These are phyloP conservation scores for Zelostemma sp. DNA, from an alignment of 1,140 invertebrate genomes.

Conservation along the genomic window DNA sequence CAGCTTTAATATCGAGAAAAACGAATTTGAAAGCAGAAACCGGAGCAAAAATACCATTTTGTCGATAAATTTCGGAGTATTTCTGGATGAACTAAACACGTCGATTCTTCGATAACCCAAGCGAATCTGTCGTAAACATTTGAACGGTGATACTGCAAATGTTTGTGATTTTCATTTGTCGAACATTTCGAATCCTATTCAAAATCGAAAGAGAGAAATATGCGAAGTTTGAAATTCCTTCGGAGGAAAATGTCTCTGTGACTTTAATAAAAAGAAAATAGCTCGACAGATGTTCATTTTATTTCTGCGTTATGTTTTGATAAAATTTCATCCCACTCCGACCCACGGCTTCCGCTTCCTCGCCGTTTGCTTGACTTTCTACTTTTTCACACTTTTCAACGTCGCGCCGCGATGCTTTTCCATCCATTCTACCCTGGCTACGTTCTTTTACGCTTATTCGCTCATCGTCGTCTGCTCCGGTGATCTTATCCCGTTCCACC, in stretches of 20 bases:
- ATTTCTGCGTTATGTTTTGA: conserved; percentile 31
- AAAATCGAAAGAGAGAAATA: neutral
- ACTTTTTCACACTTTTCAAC: conserved; percentile 15
- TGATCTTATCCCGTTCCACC: conserved; percentile 6
- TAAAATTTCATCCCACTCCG: conserved; percentile 22
- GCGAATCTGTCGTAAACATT: neutral
- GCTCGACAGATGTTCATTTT: conserved; percentile 28
- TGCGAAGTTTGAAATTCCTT: neutral
- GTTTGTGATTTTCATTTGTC: conserved; percentile 13
- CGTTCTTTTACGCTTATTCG: conserved; percentile 8
- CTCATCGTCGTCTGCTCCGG: neutral
- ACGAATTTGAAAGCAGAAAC: too few species aligned
- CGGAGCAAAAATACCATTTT: too few species aligned
- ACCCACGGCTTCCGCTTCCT: conserved; percentile 22
- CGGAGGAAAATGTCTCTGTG: conserved; percentile 14
- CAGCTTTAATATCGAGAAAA: neutral
- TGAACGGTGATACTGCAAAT: neutral
- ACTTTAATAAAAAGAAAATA: conserved; percentile 40
- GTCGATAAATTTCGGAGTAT: neutral
- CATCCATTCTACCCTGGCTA: conserved; percentile 24
- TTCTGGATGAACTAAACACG: conserved; percentile 9
- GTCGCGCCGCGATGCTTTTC: conserved; percentile 7
- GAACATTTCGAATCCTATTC: too few species aligned
- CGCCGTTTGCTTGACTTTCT: conserved; percentile 5
- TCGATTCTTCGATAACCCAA: neutral